A percentile compares a stretch with the other conserved stretches of the same genome.
phyloP scores from a whole-genome alignment of 1,140 invertebrate genomes.

The Sitobion miscanthi region DNA sequence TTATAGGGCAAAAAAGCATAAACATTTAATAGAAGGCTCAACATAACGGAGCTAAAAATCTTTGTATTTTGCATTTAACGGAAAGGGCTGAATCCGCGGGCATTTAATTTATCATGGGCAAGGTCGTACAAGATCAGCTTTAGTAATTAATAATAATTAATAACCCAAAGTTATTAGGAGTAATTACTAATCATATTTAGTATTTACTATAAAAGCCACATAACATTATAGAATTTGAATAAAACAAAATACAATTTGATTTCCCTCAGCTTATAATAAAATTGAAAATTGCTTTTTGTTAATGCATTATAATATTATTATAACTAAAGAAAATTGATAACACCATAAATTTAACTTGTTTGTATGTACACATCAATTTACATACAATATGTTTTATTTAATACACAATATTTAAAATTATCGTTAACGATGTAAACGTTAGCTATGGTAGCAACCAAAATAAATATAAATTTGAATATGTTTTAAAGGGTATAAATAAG shows the following conservation, averaged over 20 bases:
- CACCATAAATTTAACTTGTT: neutral
- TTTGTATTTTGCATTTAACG: no score
- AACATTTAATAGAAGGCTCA: no score
- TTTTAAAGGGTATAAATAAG: neutral
- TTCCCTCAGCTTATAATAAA: neutral
- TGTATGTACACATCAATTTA: neutral
- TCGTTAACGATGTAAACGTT: no score
- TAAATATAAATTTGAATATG: neutral
- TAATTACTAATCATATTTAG: neutral
- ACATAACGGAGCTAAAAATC: no score
- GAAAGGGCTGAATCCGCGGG: no score
- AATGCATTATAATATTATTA: neutral
- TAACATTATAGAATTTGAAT: neutral
- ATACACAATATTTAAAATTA: neutral
- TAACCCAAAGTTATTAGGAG: neutral
- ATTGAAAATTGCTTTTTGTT: neutral
- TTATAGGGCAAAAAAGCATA: no score
- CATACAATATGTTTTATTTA: neutral
- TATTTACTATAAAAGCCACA: no score
- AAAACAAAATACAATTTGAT: neutral
- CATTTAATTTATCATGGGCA: no score
- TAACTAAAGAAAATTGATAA: neutral
- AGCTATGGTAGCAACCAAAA: neutral
- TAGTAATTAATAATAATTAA: neutral
- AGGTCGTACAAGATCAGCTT: neutral